Evolutionary conservation across 2,797 vertebrate genomes (phyloP).

Genomic region (Vultur gryphus): DNA sequence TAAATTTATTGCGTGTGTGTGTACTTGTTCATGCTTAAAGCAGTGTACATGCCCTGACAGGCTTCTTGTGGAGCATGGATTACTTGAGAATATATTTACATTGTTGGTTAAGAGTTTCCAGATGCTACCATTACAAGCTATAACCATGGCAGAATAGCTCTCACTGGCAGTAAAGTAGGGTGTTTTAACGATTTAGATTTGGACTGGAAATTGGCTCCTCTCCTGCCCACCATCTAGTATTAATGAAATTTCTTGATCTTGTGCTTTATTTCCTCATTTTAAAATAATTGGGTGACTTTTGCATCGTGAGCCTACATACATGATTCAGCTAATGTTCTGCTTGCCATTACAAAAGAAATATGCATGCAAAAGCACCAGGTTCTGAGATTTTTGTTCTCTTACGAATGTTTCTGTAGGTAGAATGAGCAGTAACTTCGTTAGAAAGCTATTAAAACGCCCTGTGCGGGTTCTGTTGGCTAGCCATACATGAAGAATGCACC

Average conservation of each 20-base stretch:
- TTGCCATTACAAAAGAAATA: neutral
- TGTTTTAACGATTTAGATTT: neutral
- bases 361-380: neutral
- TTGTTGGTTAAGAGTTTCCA: neutral
- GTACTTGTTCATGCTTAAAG: neutral
- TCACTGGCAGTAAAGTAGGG: neutral
- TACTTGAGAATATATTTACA: neutral
- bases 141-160: neutral
- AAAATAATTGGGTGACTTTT: neutral
- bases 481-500: neutral
- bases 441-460: neutral
- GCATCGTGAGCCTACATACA: rapidly evolving
- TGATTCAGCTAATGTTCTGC: neutral
- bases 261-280: neutral
- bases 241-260: neutral
- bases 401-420: neutral
- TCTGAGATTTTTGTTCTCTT: neutral
- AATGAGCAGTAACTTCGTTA: neutral
- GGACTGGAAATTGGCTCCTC: neutral
- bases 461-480: neutral
- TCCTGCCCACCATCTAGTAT: neutral
- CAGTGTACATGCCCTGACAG: neutral
- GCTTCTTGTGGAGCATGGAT: neutral
- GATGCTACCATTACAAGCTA: neutral
- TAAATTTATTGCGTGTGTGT: neutral